Percentiles rank a stretch among this genome's conserved stretches.
These are phyloP conservation scores for Ibycter americanus DNA, from an alignment of 2,797 vertebrate species.

Conservation along the genomic window DNA sequence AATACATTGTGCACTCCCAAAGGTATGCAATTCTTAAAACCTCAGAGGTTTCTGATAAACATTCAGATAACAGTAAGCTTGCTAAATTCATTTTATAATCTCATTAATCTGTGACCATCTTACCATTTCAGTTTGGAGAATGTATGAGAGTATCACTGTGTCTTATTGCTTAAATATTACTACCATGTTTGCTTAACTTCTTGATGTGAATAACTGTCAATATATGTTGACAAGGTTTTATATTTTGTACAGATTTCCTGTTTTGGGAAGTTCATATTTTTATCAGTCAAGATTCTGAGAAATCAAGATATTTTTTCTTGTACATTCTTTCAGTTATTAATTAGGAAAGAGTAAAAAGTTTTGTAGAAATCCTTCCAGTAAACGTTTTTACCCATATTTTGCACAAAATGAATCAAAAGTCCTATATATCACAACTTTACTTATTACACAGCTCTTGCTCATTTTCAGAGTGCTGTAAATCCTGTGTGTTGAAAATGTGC, in stretches of 20 bases:
- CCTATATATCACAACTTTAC: not conserved
- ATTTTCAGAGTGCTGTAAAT: not conserved
- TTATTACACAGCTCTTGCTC: not conserved
- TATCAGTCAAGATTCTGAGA: not conserved
- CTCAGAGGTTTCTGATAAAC: slow-evolving; percentile 41
- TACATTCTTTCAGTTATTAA: not conserved
- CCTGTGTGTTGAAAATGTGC: not conserved
- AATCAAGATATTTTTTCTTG: not conserved
- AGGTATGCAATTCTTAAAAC: slow-evolving; percentile 25
- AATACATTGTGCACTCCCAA: not conserved
- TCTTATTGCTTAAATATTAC: not conserved
- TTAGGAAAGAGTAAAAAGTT: not conserved
- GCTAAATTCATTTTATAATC: slow-evolving; percentile 48
- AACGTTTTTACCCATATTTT: not conserved
- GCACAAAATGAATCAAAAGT: not conserved
- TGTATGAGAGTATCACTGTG: not conserved
- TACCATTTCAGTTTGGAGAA: slow-evolving; percentile 1
- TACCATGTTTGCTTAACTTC: not conserved
- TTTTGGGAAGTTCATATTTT: not conserved
- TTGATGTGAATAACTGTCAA: not conserved
- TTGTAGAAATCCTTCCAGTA: not conserved
- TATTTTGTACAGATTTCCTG: not conserved
- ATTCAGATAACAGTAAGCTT: slow-evolving; percentile 48
- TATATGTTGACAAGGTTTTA: not conserved
- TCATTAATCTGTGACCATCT: slow-evolving; percentile 42